Evolutionary conservation across 2,797 vertebrate genomes (phyloP).

Genomic region (Triplophysa yarkandensis): DNA sequence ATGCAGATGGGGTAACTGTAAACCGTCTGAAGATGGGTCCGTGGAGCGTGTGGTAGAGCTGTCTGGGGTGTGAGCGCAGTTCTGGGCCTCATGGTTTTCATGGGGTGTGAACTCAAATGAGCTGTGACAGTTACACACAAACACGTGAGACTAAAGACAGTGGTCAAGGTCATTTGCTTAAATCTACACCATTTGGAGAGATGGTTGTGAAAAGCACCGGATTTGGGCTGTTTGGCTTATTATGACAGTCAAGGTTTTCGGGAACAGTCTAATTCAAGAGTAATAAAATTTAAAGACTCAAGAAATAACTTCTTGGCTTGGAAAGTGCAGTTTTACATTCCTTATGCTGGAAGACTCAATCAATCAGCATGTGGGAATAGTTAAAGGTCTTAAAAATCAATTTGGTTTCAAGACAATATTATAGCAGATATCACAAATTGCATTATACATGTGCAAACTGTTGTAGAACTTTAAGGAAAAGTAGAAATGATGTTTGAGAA

Average conservation of each 20-base stretch:
- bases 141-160: not conserved
- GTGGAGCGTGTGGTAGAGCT: conserved; percentile 11
- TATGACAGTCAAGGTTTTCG: not conserved
- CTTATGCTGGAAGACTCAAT: not conserved
- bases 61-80: conserved; percentile 22
- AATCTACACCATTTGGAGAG: not conserved
- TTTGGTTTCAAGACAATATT: too few relatives aligned
- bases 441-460: not conserved
- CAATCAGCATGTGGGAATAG: too few relatives aligned
- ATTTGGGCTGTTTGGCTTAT: not conserved
- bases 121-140: not conserved
- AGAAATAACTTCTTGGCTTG: not conserved
- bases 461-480: too few relatives aligned
- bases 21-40: conserved; percentile 18
- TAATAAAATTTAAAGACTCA: not conserved
- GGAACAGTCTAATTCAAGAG: not conserved
- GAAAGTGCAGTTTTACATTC: not conserved
- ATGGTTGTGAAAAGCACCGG: not conserved
- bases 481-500: too few relatives aligned
- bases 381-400: too few relatives aligned
- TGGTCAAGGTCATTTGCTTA: not conserved
- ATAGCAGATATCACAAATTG: not conserved
- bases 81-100: conserved; percentile 19
- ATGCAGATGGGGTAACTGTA: not conserved
- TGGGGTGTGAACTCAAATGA: conserved; percentile 27